A percentile compares a stretch with the other conserved stretches of the same genome.
Evolutionary conservation across 2,888 invertebrate species (phyloP).

Genomic region (Leptinotarsa rubiginosa): DNA sequence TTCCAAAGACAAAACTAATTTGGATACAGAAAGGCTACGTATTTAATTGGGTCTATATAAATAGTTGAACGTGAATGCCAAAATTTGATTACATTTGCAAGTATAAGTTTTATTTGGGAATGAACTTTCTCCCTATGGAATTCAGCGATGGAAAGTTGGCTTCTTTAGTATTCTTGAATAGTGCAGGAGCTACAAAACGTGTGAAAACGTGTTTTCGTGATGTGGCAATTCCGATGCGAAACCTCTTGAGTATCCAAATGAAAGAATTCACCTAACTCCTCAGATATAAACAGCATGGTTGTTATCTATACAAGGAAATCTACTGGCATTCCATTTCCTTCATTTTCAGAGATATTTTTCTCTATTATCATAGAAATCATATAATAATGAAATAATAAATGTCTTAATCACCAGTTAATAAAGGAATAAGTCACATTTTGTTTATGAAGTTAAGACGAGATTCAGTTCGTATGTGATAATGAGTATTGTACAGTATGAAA

Average conservation of each 20-base stretch:
- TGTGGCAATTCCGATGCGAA: slow-evolving; percentile 6
- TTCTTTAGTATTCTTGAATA: slow-evolving; percentile 3
- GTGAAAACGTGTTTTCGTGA: slow-evolving; percentile 4
- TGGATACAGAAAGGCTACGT: slow-evolving; percentile 21
- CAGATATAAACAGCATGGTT: background rate
- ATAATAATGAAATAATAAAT: no score
- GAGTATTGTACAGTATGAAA: no score
- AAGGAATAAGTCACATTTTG: no score
- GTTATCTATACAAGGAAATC: background rate
- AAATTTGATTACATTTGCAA: slow-evolving; percentile 43
- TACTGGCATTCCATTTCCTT: background rate
- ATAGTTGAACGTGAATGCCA: slow-evolving; percentile 32
- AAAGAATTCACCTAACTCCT: background rate
- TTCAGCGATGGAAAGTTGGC: slow-evolving; percentile 24
- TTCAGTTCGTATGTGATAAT: no score
- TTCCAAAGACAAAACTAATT: slow-evolving; percentile 55
- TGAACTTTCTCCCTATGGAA: slow-evolving; percentile 21
- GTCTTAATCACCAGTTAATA: no score
- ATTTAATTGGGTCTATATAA: slow-evolving; percentile 37
- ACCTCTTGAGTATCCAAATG: slow-evolving; percentile 14
- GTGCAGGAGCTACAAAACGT: background rate
- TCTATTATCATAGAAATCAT: background rate
- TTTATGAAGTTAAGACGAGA: no score
- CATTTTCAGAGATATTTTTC: background rate
- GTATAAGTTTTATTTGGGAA: slow-evolving; percentile 36